Base-by-base conservation (phyloP, 2,888 invertebrate genomes). In the Spisula solida region DNA sequence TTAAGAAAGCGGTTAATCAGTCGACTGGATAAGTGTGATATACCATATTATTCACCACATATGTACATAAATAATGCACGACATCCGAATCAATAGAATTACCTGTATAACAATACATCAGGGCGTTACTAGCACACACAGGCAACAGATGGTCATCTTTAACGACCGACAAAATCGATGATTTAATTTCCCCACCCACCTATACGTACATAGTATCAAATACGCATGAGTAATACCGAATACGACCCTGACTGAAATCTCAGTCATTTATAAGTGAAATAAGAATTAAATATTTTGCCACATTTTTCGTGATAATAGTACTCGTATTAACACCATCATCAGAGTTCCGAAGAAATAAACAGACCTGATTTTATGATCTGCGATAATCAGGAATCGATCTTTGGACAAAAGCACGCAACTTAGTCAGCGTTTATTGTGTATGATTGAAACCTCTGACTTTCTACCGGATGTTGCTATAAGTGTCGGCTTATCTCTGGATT, bases 61-160 rank as follows among this genome's bases (percentile, higher is more conserved):
- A 66, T 10, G n/a, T 66, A 66, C 41, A 41, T 66, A 2, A 25
- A 66, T 66, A 66, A 66, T 66, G 60, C 4, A 25, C 25, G 60
- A 66, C 6, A 66, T 25, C 8, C 5, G n/a, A n/a, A 66, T 66
- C 60, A 25, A 66, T 56, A 56, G 18, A 20, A 6, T 20, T 66
- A 66, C 60, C 25, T 25, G 60, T 10, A 66, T 66, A 66, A 66
- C 60, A 66, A 66, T 66, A 66, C 60, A 66, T 25, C n/a, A 66
- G 25, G 60, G 60, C 25, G 60, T 66, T 66, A 10, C 60, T 10
- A 66, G 60, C 25, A 25, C 60, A n/a, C 4, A 25, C 16, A 60
- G 66, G 82, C 29, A 82, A 82, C 82, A 82, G 82, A 82, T 82
- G 82, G 66, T 47, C 82, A 82, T 25, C 60, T 66, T 66, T n/a